Base-by-base conservation (phyloP, 2,888 invertebrate species). In the Gortyna flavago region DNA sequence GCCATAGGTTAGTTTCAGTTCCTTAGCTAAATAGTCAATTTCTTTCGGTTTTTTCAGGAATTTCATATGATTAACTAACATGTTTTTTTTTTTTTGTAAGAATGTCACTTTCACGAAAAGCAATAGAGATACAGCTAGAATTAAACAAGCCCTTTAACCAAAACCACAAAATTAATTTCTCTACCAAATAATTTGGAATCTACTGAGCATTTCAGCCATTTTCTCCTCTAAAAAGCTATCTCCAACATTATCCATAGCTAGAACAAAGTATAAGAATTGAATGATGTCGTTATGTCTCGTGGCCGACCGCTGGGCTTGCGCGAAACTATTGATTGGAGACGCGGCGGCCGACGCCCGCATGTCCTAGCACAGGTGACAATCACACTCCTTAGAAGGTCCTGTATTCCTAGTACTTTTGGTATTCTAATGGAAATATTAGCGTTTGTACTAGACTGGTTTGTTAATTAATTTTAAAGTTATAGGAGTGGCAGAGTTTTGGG, bases 281-380 rank as follows among this genome's bases (percentile, higher is more conserved):
- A 81, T 89, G 85, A 85, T 90, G 90, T 91, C 91, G 90, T 90
- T 84, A 81, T 81, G 86, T 84, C 83, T 80, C 81, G 75, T 74
- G 73, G 88, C 85, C 87, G 85, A 80, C 89, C 81, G 89, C 77
- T 84, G 91, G 92, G 92, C 90, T 92, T 94, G 94, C 94, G 94
- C 94, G 94, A 88, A 94, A 94, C 91, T 94, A 94, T 94, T 94
- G 94, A 94, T 94, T 94, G 3, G 91, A 89, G 93, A 91, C 91
- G 89, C 89, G 83, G 89, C 84, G 89, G 92, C 89, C 93, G 91
- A 89, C 93, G 92, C 92, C 91, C 93, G 91, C 87, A 86, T 89
- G 91, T 91, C 93, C 90, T 89, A 84, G 76, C 85, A 80, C 84
- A 91, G 89, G 92, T 92, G 93, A 93, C 93, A 93, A 93, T 88